Evolutionary conservation across 1,140 invertebrate genomes (phyloP).

Genomic region (Lerema accius): DNA sequence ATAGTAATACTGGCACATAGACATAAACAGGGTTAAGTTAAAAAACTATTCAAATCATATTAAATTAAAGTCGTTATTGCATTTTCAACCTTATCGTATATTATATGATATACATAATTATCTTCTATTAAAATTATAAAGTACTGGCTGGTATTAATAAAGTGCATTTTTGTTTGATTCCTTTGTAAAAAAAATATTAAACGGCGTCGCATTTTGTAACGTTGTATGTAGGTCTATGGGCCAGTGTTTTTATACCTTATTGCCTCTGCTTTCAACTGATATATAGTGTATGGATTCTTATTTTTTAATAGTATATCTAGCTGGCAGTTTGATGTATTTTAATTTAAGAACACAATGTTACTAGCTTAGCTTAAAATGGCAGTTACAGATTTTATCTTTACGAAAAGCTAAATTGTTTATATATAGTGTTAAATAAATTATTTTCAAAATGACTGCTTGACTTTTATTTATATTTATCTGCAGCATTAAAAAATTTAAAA

Average conservation of each 20-base stretch:
- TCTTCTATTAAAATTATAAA: no score
- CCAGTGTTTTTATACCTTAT: not conserved
- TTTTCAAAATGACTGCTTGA: constrained; percentile 39
- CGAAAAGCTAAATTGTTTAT: not conserved
- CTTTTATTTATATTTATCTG: constrained; percentile 24
- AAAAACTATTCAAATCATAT: no score
- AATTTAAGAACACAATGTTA: not conserved
- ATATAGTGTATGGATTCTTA: not conserved
- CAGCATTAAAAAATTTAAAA: no score
- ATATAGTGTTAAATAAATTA: constrained; percentile 26
- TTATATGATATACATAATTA: no score
- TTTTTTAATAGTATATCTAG: not conserved
- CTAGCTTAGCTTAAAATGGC: constrained; percentile 1
- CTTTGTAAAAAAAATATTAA: no score
- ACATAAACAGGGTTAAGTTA: no score
- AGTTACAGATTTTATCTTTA: constrained; percentile 11
- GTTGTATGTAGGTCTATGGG: not conserved
- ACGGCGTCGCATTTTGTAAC: no score
- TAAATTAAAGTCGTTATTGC: no score
- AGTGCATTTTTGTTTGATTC: no score
- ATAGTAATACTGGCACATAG: no score
- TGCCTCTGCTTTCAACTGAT: not conserved
- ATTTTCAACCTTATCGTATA: no score
- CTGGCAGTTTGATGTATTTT: not conserved
- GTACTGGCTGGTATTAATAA: no score